Evolutionary conservation across 2,888 invertebrate genomes (phyloP).

Genomic region (Eupithecia subfuscata): DNA sequence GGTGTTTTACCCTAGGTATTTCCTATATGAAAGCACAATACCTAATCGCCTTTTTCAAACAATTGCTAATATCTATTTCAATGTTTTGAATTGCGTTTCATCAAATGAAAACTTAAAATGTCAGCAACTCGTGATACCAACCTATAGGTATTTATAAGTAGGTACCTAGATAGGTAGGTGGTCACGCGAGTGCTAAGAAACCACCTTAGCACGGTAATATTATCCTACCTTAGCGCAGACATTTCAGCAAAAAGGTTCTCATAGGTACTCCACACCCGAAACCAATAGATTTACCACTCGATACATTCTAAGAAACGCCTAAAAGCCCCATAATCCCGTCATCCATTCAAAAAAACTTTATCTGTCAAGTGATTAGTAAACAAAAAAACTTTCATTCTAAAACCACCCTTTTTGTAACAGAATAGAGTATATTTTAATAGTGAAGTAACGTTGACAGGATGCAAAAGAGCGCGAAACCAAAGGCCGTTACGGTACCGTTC

Average conservation of each 20-base stretch:
- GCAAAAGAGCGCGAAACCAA: conserved; percentile 32
- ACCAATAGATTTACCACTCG: conserved; percentile 10
- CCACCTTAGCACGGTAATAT: too few species aligned
- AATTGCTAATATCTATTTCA: too few species aligned
- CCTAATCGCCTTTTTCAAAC: too few species aligned
- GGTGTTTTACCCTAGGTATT: too few species aligned
- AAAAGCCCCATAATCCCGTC: conserved; percentile 48
- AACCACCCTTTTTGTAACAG: conserved; percentile 35
- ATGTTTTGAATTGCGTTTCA: too few species aligned
- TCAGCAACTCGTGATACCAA: too few species aligned
- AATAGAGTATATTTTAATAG: conserved; percentile 20
- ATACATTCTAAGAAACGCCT: conserved; percentile 29
- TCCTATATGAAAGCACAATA: too few species aligned
- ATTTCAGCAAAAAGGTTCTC: neutral
- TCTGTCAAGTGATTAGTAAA: conserved; percentile 40
- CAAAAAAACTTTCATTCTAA: conserved; percentile 31
- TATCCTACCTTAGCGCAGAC: neutral
- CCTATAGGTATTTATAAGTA: neutral
- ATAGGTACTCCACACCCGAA: neutral
- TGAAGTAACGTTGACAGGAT: conserved; percentile 35
- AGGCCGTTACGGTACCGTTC: conserved; percentile 66
- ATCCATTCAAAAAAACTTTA: conserved; percentile 33
- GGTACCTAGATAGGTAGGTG: too few species aligned
- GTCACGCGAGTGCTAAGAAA: neutral
- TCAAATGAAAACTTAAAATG: too few species aligned